These are phyloP conservation scores for Folsomia candida DNA, from an alignment of 2,888 invertebrate species.

Conservation along the genomic window DNA sequence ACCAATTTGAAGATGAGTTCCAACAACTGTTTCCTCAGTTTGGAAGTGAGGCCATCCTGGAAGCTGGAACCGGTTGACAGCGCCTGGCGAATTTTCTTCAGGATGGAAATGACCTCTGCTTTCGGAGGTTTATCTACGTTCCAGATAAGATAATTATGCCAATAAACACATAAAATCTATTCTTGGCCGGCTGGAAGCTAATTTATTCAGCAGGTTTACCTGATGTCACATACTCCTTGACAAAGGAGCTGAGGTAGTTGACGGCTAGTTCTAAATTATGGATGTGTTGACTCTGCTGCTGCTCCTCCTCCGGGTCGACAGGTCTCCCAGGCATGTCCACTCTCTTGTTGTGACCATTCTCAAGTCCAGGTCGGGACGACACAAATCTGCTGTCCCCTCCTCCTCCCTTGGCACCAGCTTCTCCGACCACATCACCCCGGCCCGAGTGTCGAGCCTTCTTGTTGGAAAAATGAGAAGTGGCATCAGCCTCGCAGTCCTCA, in stretches of 20 bases:
- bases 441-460: no score
- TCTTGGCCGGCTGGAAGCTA: no score
- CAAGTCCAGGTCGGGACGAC: no score
- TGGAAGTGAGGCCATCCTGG: neutral
- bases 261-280: constrained; percentile 28
- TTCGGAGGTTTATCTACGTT: constrained; percentile 22
- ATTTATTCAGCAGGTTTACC: constrained; percentile 21
- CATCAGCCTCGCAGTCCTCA: no score
- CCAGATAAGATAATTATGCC: neutral
- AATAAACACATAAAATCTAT: no score
- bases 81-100: constrained; percentile 25
- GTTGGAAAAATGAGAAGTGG: no score
- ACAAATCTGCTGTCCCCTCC: no score
- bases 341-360: neutral
- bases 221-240: constrained; percentile 14
- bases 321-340: neutral
- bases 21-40: constrained; percentile 32
- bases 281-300: constrained; percentile 23
- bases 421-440: no score
- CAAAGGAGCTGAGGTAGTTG: constrained; percentile 19
- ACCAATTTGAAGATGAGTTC: constrained; percentile 46
- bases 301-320: no score
- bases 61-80: neutral
- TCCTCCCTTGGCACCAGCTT: no score
- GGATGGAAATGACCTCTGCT: constrained; percentile 18